Base-by-base conservation (phyloP, 2,888 invertebrate species). In the Drosophila paramelanica region DNA sequence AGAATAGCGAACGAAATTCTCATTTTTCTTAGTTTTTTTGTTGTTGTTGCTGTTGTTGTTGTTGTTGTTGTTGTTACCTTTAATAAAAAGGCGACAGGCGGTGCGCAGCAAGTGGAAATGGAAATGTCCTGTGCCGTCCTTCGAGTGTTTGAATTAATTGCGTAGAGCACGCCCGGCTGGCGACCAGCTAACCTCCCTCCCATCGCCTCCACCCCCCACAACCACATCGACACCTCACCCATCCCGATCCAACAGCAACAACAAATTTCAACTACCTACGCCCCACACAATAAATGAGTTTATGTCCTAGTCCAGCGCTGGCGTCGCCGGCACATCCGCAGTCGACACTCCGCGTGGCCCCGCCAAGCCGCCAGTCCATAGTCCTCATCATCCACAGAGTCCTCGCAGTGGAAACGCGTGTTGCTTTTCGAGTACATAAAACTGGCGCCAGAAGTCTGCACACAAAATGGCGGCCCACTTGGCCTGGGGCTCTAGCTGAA, bases 81-180 rank as follows among this genome's bases (percentile, higher is more conserved):
- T 73, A 68, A 76, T 68, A 20, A 67, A 74, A 66, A 55, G 31
- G 46, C 68, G 41, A 41, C 14, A 52, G 36, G 36, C 50, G 36
- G n/a, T 33, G 42, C 31, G 50, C 14, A 27, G 57, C 56, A 25
- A 66, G 49, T 66, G 73, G 57, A 47, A 67, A 68, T 70, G 74
- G 57, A 67, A 77, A 68, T 77, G 74, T 75, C 74, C 80, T 84
- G 81, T 68, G 76, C 69, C 71, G 83, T 83, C 83, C 85, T 83
- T 83, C 85, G 85, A 82, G 85, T 85, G 82, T 82, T 81, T 83
- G 85, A 85, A 85, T 82, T 83, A 83, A 83, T 83, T 83, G 85
- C 85, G 79, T 82, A 85, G 81, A 72, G 74, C 82, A 82, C 83
- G 83, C 82, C 83, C 85, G 85, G 65, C 82, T 83, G 83, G 85